These are phyloP conservation scores for Rhinoraja longicauda DNA, from an alignment of 2,797 vertebrate species.

Conservation along the genomic window DNA sequence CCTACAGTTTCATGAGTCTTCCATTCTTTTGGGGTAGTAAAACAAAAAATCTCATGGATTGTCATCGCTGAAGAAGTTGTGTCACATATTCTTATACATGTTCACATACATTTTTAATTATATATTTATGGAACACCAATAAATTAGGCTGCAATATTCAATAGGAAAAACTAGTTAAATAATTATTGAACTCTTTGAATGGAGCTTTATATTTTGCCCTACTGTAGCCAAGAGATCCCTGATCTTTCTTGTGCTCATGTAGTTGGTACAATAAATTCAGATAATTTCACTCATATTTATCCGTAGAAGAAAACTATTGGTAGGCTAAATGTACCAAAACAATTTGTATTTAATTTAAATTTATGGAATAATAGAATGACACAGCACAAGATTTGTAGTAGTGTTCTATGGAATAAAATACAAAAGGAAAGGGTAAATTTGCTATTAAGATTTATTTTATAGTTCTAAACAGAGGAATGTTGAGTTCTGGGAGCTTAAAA, in stretches of 20 bases:
- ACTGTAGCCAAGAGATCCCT: background rate
- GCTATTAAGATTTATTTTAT: constrained; percentile 17
- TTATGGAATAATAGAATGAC: too few relatives aligned
- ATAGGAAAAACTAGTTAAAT: background rate
- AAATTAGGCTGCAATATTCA: background rate
- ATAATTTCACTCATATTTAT: background rate
- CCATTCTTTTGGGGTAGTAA: too few relatives aligned
- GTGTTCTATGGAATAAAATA: background rate
- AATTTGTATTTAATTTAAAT: too few relatives aligned
- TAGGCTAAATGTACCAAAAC: background rate
- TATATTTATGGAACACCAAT: background rate
- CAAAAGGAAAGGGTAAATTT: background rate
- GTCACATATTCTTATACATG: too few relatives aligned
- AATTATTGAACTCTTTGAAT: background rate
- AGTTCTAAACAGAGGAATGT: constrained; percentile 16
- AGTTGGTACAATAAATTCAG: background rate
- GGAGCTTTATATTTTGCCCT: background rate
- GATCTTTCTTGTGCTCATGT: background rate
- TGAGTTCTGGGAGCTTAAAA: constrained; percentile 7
- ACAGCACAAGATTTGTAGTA: too few relatives aligned
- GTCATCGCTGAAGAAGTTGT: too few relatives aligned
- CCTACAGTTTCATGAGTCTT: too few relatives aligned
- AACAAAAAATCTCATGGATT: too few relatives aligned
- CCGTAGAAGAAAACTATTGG: background rate
- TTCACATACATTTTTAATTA: too few relatives aligned